Percentiles rank a stretch among this genome's conserved stretches.
phyloP scores from a whole-genome alignment of 2,113 vertebrate genomes.

The Balaenoptera acutorostrata region DNA sequence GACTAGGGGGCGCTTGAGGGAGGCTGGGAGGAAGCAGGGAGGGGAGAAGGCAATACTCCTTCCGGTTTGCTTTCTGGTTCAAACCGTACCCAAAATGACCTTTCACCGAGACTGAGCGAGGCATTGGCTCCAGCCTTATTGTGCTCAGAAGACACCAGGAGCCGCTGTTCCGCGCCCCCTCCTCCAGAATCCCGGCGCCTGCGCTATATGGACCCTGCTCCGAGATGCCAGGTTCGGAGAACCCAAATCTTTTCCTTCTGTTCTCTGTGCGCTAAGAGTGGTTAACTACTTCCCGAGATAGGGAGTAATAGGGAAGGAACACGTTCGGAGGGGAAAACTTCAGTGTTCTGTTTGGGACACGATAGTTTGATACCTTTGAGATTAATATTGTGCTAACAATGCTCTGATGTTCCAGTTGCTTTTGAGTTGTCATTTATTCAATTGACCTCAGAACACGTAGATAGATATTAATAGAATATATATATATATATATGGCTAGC shows the following conservation, averaged over 20 bases:
- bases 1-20: neutral
- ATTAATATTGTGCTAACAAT: neutral
- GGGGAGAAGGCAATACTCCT: neutral
- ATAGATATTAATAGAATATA: neutral
- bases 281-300: neutral
- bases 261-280: neutral
- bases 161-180: accelerated
- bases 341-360: neutral
- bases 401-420: neutral
- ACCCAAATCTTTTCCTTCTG: neutral
- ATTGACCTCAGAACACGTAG: neutral
- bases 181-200: neutral
- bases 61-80: neutral
- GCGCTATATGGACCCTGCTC: neutral
- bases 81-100: neutral
- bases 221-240: neutral
- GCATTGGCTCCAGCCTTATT: neutral
- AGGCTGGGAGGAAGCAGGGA: neutral
- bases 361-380: neutral
- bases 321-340: neutral
- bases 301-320: neutral
- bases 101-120: neutral
- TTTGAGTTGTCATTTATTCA: neutral
- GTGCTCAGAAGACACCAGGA: neutral
- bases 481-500: neutral